Evolutionary conservation across 1,140 invertebrate genomes (phyloP).

Genomic region (Nixonia krombeini): DNA sequence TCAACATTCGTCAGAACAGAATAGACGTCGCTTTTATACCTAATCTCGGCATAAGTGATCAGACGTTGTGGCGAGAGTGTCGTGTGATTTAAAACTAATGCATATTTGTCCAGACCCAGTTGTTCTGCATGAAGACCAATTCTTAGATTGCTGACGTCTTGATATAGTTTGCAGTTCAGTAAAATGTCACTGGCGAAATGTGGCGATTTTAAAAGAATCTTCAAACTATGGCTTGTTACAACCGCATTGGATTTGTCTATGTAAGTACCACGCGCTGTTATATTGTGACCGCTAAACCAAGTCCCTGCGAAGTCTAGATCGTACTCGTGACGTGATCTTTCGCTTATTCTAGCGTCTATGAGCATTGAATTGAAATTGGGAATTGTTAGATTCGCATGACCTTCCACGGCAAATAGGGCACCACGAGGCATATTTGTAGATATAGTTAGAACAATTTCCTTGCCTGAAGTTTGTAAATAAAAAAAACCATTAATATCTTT

Average conservation of each 20-base stretch:
- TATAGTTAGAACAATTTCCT: constrained; percentile 74
- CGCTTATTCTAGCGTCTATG: constrained; percentile 72
- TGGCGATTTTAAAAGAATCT: constrained; percentile 78
- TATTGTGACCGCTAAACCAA: constrained; percentile 85
- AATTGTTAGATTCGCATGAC: constrained; percentile 75
- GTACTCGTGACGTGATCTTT: constrained; percentile 74
- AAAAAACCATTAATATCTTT: no score
- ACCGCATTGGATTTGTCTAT: constrained; percentile 78
- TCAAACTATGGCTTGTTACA: constrained; percentile 76
- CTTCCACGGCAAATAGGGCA: constrained; percentile 73
- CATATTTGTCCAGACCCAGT: constrained; percentile 76
- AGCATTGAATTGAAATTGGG: constrained; percentile 77
- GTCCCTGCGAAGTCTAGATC: constrained; percentile 78
- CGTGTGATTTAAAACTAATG: constrained; percentile 74
- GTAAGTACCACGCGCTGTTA: constrained; percentile 79
- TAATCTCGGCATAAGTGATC: constrained; percentile 76
- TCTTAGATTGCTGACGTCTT: constrained; percentile 75
- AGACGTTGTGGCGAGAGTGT: constrained; percentile 72
- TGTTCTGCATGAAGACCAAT: constrained; percentile 74
- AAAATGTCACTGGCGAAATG: constrained; percentile 78
- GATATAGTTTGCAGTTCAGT: constrained; percentile 74
- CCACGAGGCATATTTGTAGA: constrained; percentile 72
- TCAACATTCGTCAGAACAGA: constrained; percentile 72
- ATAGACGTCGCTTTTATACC: constrained; percentile 78
- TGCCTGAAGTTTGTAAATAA: constrained; percentile 71